A percentile compares a stretch with the other conserved stretches of the same genome.
Conservation (phyloP, 2,797 vertebrate species). For the Philypnodon macrostomus region DNA sequence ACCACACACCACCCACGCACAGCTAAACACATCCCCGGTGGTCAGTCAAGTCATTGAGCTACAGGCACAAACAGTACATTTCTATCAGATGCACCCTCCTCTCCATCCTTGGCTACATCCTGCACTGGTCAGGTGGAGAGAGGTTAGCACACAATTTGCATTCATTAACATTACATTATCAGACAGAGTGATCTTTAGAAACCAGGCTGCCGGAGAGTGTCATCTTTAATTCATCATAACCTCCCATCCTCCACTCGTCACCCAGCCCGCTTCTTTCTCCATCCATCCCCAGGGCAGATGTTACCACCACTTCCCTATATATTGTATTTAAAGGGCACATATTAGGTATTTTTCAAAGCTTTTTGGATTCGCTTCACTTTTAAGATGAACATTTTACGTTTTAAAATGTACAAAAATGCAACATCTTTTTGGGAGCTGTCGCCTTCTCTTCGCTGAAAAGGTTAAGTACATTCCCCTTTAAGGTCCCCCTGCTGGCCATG, state of each 20-base stretch:
- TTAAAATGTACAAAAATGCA: too few species aligned
- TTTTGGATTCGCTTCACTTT: too few species aligned
- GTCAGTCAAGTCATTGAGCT: conserved; percentile 34
- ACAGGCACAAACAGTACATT: conserved; percentile 21
- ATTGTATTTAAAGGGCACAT: too few species aligned
- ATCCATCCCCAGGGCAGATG: conserved; percentile 25
- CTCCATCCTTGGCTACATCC: conserved; percentile 7
- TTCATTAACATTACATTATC: conserved; percentile 82
- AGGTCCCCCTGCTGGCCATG: too few species aligned
- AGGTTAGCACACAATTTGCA: conserved; percentile 78
- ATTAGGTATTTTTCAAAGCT: too few species aligned
- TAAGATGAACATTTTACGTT: too few species aligned
- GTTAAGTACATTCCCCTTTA: too few species aligned
- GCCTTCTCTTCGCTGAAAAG: too few species aligned
- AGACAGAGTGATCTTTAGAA: conserved; percentile 79
- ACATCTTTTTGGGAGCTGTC: too few species aligned
- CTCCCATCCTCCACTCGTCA: conserved; percentile 39
- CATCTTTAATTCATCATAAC: conserved; percentile 82
- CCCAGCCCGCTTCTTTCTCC: conserved; percentile 20
- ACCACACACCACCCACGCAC: neutral
- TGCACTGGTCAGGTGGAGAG: conserved; percentile 62
- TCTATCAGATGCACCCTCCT: conserved; percentile 10
- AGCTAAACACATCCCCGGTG: conserved; percentile 32
- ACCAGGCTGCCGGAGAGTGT: conserved; percentile 69
- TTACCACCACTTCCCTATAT: conserved; percentile 15